A percentile compares a stretch with the other conserved stretches of the same genome.
Conservation (phyloP, 2,797 vertebrate species). For the Chromis chromis region DNA sequence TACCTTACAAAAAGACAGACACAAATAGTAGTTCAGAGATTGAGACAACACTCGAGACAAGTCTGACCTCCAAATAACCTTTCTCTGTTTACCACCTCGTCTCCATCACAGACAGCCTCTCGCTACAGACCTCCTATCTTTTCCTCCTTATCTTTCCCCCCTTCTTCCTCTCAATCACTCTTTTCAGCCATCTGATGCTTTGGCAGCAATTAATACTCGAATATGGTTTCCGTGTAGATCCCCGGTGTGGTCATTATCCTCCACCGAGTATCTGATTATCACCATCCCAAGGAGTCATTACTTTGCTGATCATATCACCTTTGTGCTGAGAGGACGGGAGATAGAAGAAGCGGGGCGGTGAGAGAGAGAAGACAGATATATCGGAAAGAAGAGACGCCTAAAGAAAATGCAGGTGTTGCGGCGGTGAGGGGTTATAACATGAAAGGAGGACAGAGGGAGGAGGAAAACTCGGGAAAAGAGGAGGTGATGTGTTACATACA, state of each 20-base stretch:
- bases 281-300: slow-evolving; percentile 60
- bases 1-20: slow-evolving; percentile 18
- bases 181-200: slow-evolving; percentile 28
- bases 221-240: slow-evolving; percentile 48
- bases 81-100: slow-evolving; percentile 25
- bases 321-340: slow-evolving; percentile 24
- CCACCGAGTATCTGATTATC: slow-evolving; percentile 57
- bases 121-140: slow-evolving; percentile 19
- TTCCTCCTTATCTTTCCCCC: background rate
- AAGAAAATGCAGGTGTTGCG: slow-evolving; percentile 7
- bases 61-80: slow-evolving; percentile 65
- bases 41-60: slow-evolving; percentile 41
- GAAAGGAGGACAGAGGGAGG: slow-evolving; percentile 39
- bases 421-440: slow-evolving; percentile 14
- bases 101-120: slow-evolving; percentile 12
- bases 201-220: slow-evolving; percentile 50
- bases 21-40: slow-evolving; percentile 37
- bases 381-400: slow-evolving; percentile 10
- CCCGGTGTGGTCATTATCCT: slow-evolving; percentile 59
- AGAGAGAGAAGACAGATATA: slow-evolving; percentile 5
- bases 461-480: slow-evolving; percentile 40
- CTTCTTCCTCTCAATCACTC: slow-evolving; percentile 22
- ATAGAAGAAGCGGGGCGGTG: background rate
- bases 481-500: slow-evolving; percentile 56
- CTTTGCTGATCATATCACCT: slow-evolving; percentile 52